A percentile compares a stretch with the other conserved stretches of the same genome.
Conservation (phyloP, 2,113 vertebrate genomes). For the Entelurus aequoreus region DNA sequence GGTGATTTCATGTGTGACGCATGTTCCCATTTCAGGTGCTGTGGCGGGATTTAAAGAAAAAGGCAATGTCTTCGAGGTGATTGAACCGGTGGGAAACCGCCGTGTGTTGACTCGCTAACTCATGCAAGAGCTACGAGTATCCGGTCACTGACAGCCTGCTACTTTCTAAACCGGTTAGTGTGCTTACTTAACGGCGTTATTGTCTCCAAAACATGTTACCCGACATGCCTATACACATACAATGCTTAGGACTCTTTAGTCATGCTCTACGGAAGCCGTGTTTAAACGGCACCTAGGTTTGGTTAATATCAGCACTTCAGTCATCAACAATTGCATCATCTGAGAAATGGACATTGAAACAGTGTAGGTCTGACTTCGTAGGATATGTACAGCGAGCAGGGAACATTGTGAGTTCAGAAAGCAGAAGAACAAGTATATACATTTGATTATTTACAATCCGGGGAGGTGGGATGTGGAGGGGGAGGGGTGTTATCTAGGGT, state of each 20-base stretch:
- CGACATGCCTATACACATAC: neutral
- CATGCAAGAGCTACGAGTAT: slow-evolving; percentile 29
- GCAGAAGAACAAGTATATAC: no score
- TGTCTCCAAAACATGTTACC: neutral
- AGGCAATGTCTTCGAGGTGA: slow-evolving; percentile 21
- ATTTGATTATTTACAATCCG: no score
- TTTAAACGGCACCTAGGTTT: neutral
- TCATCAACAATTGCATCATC: no score
- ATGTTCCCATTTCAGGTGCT: no score
- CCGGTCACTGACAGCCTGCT: slow-evolving; percentile 31
- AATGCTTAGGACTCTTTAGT: neutral
- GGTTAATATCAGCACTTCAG: no score
- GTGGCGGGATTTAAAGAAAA: neutral
- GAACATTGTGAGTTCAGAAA: no score
- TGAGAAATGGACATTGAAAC: no score
- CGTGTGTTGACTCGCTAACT: neutral
- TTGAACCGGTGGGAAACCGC: slow-evolving; percentile 6
- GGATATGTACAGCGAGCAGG: no score
- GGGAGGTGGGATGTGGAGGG: no score
- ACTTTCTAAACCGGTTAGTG: neutral
- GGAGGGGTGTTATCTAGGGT: no score
- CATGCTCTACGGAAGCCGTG: neutral
- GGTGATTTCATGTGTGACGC: neutral
- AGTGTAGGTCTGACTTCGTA: no score
- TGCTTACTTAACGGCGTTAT: neutral